phyloP scores from a whole-genome alignment of 35 echinoderm and acorn worm species.

The Strongylocentrotus purpuratus region DNA sequence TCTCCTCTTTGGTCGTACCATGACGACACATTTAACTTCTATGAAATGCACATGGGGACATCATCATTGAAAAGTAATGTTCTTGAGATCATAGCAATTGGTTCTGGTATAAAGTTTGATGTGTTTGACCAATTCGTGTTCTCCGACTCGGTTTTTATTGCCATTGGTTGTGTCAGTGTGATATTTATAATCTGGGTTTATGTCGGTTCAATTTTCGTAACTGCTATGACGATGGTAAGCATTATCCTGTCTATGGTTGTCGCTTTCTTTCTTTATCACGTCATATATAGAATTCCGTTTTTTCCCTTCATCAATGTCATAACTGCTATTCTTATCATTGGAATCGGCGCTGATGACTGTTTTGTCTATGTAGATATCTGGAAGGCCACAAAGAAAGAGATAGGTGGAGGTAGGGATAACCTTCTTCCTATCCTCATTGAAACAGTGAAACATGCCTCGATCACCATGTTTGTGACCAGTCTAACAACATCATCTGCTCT shows the following conservation, averaged over 20 bases:
- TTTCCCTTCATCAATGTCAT: conserved; percentile 84
- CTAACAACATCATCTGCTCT: conserved; percentile 84
- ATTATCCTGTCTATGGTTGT: conserved; percentile 78
- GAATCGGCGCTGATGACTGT: conserved; percentile 92
- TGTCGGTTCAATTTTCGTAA: conserved; percentile 77
- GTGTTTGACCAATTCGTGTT: conserved; percentile 61
- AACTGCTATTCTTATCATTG: conserved; percentile 70
- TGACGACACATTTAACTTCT: neutral
- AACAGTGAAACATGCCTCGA: conserved; percentile 67
- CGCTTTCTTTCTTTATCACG: conserved; percentile 83
- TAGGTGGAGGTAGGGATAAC: conserved; percentile 36
- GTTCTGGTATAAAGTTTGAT: conserved; percentile 52
- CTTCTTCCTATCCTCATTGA: conserved; percentile 60
- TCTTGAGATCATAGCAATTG: neutral
- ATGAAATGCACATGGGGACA: conserved; percentile 18
- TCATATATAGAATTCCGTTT: conserved; percentile 70
- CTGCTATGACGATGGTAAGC: conserved; percentile 61
- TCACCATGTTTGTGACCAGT: conserved; percentile 93
- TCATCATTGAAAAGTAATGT: conserved; percentile 69
- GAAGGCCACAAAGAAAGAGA: conserved; percentile 61
- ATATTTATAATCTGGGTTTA: conserved; percentile 91
- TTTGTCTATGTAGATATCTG: conserved; percentile 96
- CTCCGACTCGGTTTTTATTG: conserved; percentile 66
- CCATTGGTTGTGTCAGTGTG: conserved; percentile 50
- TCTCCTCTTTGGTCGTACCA: neutral